Evolutionary conservation across 2,888 invertebrate species (phyloP), one percentile per base, ranked within the genome.

Genomic region (Tenthredo scrophulariae): DNA sequence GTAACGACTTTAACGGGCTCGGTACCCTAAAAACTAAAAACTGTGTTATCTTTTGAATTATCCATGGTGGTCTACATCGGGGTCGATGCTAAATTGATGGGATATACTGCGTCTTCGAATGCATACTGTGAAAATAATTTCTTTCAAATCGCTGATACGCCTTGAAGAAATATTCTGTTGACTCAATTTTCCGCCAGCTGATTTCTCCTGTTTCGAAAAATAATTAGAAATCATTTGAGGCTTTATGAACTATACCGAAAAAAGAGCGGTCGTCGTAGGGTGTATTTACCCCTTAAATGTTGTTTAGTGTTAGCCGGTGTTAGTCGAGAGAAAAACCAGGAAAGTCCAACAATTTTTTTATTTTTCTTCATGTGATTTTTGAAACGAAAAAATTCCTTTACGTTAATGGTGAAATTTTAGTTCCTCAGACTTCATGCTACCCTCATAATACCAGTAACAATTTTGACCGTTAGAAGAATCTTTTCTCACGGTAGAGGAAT

Each of bases 401-500:
- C 18, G n/a, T 70, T 9, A n/a, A 37, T 40, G 37, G 70, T 15
- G n/a, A 50, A 40, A 50, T 50, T 75, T 26, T 15, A n/a, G 75
- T 50, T 75, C 75, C 75, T 75, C 6, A n/a, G 0, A 50, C 46
- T 18, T 5, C 46, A 75, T 75, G 75, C 75, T 75, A 75, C 75
- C 75, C 75, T 75, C 46, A 22, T 75, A 75, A 50, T 18, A 46
- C 3, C 6, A n/a, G n/a, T 22, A 18, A n/a, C 37, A 26, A 75
- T 75, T 75, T 75, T 75, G 75, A 75, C 75, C 75, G 75, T 75
- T 75, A 29, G 26, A 46, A 46, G 9, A 22, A 26, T 75, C n/a
- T 46, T 43, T 75, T 75, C 75, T 75, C 75, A 75, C 75, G 75
- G 75, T 75, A 75, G 26, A 75, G n/a, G 75, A 22, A 37, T 43